Conservation (phyloP, 2,797 vertebrate species). For the Eulemur coronatus region DNA sequence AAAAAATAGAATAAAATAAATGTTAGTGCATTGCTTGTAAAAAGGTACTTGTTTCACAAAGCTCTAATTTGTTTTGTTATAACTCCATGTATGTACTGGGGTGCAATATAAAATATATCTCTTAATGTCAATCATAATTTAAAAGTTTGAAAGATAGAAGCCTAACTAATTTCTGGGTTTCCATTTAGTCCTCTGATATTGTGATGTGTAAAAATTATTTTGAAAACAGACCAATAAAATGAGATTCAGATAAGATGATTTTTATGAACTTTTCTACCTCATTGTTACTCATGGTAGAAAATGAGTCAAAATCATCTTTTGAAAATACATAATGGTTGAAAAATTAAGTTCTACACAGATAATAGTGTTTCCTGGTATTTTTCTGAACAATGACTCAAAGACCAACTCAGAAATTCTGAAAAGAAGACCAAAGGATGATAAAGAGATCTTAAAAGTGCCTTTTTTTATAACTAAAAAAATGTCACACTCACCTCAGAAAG, state of each 20-base stretch:
- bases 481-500: neutral
- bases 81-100: neutral
- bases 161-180: neutral
- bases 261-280: conserved; percentile 12
- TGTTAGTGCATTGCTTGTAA: neutral
- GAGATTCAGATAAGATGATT: conserved; percentile 3
- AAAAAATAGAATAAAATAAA: neutral
- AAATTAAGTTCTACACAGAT: neutral
- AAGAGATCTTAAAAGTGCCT: neutral
- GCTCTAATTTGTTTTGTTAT: neutral
- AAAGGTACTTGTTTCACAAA: neutral
- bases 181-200: neutral
- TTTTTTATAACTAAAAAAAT: neutral
- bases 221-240: neutral
- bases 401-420: neutral
- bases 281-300: conserved; percentile 33
- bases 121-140: neutral
- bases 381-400: neutral
- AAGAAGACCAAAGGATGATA: neutral
- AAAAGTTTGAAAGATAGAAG: neutral
- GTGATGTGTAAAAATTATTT: neutral
- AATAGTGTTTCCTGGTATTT: neutral
- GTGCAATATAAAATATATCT: neutral
- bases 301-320: neutral
- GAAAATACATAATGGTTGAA: neutral